Percentiles rank a stretch among this genome's conserved stretches.
Evolutionary conservation across 2,888 invertebrate genomes (phyloP).

Genomic region (Tetragonisca angustula): DNA sequence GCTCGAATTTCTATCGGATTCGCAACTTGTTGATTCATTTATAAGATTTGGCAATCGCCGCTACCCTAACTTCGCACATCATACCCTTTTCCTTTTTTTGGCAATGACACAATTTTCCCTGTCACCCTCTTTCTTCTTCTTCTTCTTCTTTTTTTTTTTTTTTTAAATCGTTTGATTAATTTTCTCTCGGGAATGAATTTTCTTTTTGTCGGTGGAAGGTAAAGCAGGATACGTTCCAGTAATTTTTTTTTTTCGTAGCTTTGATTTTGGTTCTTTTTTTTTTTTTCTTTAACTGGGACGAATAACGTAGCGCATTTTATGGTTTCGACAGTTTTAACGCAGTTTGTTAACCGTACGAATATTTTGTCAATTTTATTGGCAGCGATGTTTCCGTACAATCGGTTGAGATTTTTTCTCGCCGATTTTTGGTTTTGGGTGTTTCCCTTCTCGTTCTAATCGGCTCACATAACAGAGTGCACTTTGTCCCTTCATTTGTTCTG

Average conservation of each 20-base stretch:
- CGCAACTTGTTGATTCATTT: constrained; percentile 65
- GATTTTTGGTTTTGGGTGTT: too few relatives aligned
- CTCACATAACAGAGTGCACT: too few relatives aligned
- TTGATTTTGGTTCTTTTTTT: too few relatives aligned
- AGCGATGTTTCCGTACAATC: too few relatives aligned
- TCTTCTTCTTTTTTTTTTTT: neutral
- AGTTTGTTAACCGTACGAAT: too few relatives aligned
- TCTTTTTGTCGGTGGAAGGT: neutral
- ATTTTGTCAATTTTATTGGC: too few relatives aligned
- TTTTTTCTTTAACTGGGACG: too few relatives aligned
- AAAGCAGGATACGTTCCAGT: neutral
- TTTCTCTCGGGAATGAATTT: neutral
- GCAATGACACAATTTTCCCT: constrained; percentile 29
- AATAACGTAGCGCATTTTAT: too few relatives aligned
- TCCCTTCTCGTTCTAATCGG: too few relatives aligned
- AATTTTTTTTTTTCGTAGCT: neutral
- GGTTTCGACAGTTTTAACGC: too few relatives aligned
- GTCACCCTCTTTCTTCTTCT: neutral
- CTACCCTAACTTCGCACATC: constrained; percentile 52
- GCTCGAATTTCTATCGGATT: constrained; percentile 57
- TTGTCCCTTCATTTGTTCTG: neutral
- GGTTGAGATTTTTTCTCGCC: too few relatives aligned
- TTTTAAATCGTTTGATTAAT: neutral
- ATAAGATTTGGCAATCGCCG: constrained; percentile 62
- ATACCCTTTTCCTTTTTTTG: constrained; percentile 33